A percentile compares a stretch with the other conserved stretches of the same genome.
These are phyloP conservation scores for Mesembrinibis cayennensis DNA, from an alignment of 2,113 vertebrate genomes.

Conservation along the genomic window DNA sequence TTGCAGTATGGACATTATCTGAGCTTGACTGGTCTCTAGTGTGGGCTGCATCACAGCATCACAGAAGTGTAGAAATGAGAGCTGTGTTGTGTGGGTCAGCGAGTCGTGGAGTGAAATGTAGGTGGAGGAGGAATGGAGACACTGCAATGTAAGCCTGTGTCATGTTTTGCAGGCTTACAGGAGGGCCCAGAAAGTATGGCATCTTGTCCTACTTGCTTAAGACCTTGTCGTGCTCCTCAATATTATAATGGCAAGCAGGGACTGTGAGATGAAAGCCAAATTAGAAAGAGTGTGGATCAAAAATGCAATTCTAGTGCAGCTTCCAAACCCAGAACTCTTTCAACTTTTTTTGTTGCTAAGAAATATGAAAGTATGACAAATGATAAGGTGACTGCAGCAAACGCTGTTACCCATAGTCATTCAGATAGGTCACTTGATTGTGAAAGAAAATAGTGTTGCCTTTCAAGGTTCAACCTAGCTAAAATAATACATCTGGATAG, in stretches of 20 bases:
- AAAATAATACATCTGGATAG: not conserved
- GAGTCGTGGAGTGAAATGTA: not conserved
- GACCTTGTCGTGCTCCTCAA: not conserved
- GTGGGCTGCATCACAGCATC: not conserved
- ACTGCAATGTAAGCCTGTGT: not conserved
- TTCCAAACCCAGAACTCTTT: not conserved
- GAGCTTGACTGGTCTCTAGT: not conserved
- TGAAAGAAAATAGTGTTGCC: not conserved
- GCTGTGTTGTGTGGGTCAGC: not conserved
- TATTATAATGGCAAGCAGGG: not conserved
- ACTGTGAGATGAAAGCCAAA: not conserved
- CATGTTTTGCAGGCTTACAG: not conserved
- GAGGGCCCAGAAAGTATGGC: not conserved
- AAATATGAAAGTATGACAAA: not conserved
- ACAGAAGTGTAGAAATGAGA: not conserved
- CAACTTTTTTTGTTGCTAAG: not conserved
- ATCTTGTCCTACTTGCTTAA: not conserved
- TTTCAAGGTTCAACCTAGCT: not conserved
- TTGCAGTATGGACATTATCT: not conserved
- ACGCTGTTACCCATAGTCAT: fast-evolving
- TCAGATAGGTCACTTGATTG: not conserved
- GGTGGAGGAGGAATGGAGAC: not conserved
- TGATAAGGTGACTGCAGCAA: not conserved
- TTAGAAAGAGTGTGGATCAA: not conserved
- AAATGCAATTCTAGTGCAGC: not conserved